Base-by-base conservation (phyloP, 2,113 vertebrate species). In the Thalassoma bifasciatum region DNA sequence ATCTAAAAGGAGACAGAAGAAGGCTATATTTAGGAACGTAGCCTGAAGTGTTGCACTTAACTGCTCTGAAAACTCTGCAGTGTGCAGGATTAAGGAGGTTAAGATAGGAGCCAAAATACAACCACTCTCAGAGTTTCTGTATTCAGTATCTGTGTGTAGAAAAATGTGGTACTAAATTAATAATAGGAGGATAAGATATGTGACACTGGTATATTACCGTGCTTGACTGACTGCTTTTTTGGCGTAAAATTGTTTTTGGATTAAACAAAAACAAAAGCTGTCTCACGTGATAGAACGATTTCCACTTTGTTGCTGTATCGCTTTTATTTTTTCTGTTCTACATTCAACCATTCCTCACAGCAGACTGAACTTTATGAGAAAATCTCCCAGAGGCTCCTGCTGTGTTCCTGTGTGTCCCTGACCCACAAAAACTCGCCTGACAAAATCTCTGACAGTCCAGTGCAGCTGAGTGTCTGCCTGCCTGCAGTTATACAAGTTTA, bases 311-410 rank as follows among this genome's bases (percentile, higher is more conserved):
- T 30, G 30, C 6, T 30, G 30, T 30, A 40, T 40, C 38, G 2
- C 9, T 51, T 21, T 23, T 51, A 6, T 51, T 51, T n/a, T 22
- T 23, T 26, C 72, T 56, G 26, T 16, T 1, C 34, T 40, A 44
- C 46, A 79, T 66, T 26, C 34, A 65, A 40, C 23, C 26, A 24
- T 62, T 74, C 76, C 56, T 63, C 42, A 70, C 52, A 64, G 4
- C 24, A 40, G 44, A 49, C 71, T 52, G 23, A 50, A 44, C 42
- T 62, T 79, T 58, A 51, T 44, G 63, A 50, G 62, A 67, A 79
- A 71, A 77, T 63, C 44, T 77, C 63, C 72, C 56, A 1, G 30
- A 56, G 21, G 47, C 60, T 59, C 56, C 64, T 75, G 72, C 68
- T 84, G 72, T 60, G 47, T 81, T 57, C 24, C 56, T 40, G 37